Evolutionary conservation across 1,140 invertebrate genomes (phyloP), one percentile per base, ranked within the genome.

Genomic region (Eriocheir sinensis): DNA sequence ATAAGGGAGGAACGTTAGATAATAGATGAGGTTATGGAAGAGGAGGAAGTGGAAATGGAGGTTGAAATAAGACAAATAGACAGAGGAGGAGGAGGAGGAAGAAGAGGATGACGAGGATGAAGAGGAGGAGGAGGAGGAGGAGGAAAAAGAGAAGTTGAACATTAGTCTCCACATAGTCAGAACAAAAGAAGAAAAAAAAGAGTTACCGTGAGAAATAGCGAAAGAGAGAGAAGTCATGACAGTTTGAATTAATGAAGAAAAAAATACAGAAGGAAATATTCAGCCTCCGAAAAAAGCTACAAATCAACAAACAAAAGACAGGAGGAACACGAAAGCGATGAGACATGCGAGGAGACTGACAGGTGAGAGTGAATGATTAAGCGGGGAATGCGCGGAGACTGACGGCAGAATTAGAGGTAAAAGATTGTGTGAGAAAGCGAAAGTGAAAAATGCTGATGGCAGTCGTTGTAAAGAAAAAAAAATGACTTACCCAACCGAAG

Each of bases 401-500:
- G 30, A 86, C 30, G 38, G 83, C 34, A 6, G 38, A 6, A 86
- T 30, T 36, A 34, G 38, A 34, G 38, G 83, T 36, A 34, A 86
- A 34, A 86, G 83, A 86, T 30, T 36, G 83, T 36, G 83, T 36
- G 83, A 86, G 83, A 86, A 34, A 86, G 83, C 34, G 83, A 86
- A 34, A 86, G 83, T 36, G 83, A 86, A 34, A 34, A 34, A 4
- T 53, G 48, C 8, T 53, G 48, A 53, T 53, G 21, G 9, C 48
- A 53, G n/a, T n/a, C n/a, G n/a, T n/a, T n/a, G n/a, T n/a, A n/a
- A n/a, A n/a, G n/a, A n/a, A 9, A 53, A 53, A 53, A 53, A 53
- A 0, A 3, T 53, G 12, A 53, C 21, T 53, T 53, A 53, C 21
- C 12, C 12, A 9, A 53, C 21, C 2, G 21, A 53, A 53, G 21